Percentiles rank a stretch among this genome's conserved stretches.
Conservation (phyloP, 2,113 vertebrate genomes). For the Athene noctua region DNA sequence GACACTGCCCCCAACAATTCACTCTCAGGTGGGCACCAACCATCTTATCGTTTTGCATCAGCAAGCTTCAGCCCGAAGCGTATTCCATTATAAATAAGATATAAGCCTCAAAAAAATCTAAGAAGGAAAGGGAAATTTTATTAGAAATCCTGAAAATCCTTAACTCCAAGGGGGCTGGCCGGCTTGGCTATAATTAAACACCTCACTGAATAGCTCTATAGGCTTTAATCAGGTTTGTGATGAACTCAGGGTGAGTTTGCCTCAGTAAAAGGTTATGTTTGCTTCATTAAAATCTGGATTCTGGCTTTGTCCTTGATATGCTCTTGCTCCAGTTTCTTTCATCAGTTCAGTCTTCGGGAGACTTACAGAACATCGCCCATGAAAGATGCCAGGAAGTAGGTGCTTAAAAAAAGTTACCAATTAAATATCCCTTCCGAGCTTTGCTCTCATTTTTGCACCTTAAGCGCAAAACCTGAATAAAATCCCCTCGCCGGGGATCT, state of each 20-base stretch:
- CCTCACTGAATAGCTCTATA: neutral
- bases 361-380: neutral
- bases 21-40: no score
- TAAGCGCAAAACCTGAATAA: neutral
- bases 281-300: constrained; percentile 41
- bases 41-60: accelerated
- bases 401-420: neutral
- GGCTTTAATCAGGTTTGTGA: constrained; percentile 8
- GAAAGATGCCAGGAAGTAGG: neutral
- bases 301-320: neutral
- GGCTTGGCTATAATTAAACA: neutral
- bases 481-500: neutral
- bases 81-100: neutral
- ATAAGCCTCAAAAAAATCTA: neutral
- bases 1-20: neutral
- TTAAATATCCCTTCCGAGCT: neutral
- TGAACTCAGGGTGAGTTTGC: neutral
- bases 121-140: neutral
- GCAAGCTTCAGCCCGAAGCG: neutral
- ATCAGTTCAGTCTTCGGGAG: neutral
- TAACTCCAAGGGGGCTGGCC: neutral
- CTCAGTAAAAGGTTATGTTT: neutral
- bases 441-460: neutral
- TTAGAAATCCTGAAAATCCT: neutral
- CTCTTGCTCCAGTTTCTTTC: constrained; percentile 35